A percentile compares a stretch with the other conserved stretches of the same genome.
Evolutionary conservation across 2,113 vertebrate species (phyloP).

Genomic region (Pollimyrus isidori): DNA sequence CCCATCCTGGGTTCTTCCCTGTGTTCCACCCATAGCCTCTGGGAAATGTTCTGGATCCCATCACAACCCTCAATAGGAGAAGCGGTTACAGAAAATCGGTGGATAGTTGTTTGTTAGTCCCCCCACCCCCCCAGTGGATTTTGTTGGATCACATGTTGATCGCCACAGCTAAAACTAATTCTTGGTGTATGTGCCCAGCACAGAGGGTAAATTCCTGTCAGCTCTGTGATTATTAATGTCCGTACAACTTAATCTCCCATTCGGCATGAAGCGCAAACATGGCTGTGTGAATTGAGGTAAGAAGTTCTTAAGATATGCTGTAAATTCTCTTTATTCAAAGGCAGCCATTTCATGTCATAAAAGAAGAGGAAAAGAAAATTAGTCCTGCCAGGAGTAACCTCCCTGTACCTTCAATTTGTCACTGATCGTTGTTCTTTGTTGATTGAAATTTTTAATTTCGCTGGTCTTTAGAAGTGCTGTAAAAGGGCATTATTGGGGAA

Average conservation of each 20-base stretch:
- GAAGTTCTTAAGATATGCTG: constrained; percentile 63
- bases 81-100: not conserved
- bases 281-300: constrained; percentile 63
- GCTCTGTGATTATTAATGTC: constrained; percentile 33
- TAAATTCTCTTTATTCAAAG: constrained; percentile 68
- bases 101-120: not conserved
- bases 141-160: constrained; percentile 63
- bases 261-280: constrained; percentile 43
- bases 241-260: constrained; percentile 31
- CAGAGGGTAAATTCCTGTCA: constrained; percentile 49
- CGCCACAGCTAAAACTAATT: constrained; percentile 68
- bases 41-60: not conserved
- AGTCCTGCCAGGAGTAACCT: constrained; percentile 50
- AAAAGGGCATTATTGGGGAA: constrained; percentile 67
- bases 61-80: not conserved
- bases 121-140: constrained; percentile 58
- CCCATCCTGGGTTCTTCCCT: not conserved
- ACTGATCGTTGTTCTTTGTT: constrained; percentile 78
- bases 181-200: constrained; percentile 59
- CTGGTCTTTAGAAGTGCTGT: constrained; percentile 74
- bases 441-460: constrained; percentile 94
- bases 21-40: not conserved
- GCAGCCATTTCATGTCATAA: constrained; percentile 56
- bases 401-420: constrained; percentile 74
- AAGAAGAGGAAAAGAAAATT: constrained; percentile 51